These are phyloP conservation scores for Nowickia ferox DNA, from an alignment of 2,888 invertebrate species.

Conservation along the genomic window DNA sequence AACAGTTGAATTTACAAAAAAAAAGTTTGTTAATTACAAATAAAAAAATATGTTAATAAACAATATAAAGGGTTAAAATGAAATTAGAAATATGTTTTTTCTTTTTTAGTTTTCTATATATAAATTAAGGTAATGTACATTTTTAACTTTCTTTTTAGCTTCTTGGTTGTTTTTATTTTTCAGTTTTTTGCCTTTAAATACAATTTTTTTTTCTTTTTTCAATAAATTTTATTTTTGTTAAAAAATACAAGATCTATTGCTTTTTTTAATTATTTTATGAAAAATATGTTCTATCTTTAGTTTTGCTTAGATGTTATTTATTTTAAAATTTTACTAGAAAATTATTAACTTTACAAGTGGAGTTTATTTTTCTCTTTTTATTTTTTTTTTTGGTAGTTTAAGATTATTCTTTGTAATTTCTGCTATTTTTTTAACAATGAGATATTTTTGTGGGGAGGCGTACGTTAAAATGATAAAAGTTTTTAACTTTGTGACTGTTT, in stretches of 20 bases:
- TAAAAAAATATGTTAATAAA: constrained; percentile 42
- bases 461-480: not conserved
- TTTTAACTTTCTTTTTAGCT: constrained; percentile 54
- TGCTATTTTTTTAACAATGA: constrained; percentile 56
- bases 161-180: constrained; percentile 20
- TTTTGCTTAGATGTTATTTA: constrained; percentile 53
- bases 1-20: constrained; percentile 64
- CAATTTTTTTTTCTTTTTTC: constrained; percentile 19
- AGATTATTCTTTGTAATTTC: constrained; percentile 21
- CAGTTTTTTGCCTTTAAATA: constrained; percentile 27
- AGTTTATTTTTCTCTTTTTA: constrained; percentile 40
- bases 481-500: not conserved
- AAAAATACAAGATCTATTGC: constrained; percentile 65
- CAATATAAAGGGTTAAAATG: constrained; percentile 42
- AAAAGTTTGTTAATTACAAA: constrained; percentile 45
- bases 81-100: constrained; percentile 44
- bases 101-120: constrained; percentile 28
- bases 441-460: constrained; percentile 3
- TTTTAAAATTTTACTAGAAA: constrained; percentile 68
- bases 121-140: constrained; percentile 52
- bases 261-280: constrained; percentile 50
- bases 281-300: constrained; percentile 34
- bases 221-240: constrained; percentile 35
- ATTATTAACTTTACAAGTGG: constrained; percentile 62
- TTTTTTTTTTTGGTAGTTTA: constrained; percentile 12